Evolutionary conservation across 2,888 invertebrate genomes (phyloP).

Genomic region (Stictocephala bisonia): DNA sequence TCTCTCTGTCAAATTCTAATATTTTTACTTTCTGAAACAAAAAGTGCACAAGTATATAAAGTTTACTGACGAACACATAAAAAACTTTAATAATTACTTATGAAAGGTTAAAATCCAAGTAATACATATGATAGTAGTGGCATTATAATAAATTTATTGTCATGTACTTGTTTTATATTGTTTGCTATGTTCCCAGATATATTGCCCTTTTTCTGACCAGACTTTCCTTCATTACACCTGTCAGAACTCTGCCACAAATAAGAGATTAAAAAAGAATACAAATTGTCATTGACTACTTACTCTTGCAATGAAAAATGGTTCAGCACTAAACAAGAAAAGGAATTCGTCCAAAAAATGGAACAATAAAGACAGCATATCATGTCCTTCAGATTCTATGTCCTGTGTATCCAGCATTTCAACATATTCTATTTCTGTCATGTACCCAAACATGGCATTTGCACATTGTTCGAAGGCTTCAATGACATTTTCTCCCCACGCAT

Average conservation of each 20-base stretch:
- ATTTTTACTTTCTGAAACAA: constrained; percentile 85
- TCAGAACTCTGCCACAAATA: no score
- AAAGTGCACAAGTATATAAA: not conserved
- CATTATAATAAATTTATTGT: no score
- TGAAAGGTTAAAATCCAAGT: not conserved
- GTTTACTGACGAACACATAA: not conserved
- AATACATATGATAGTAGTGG: not conserved
- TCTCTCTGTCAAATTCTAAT: constrained; percentile 84
- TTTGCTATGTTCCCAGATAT: no score
- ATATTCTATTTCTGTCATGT: constrained; percentile 91
- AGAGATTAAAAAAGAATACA: no score
- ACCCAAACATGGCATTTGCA: constrained; percentile 96
- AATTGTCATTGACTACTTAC: constrained; percentile 63
- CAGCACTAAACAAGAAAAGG: constrained; percentile 91
- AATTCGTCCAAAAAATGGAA: constrained; percentile 96
- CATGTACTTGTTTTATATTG: no score
- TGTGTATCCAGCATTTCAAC: constrained; percentile 84
- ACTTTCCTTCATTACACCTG: no score
- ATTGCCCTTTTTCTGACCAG: no score
- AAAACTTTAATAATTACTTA: not conserved
- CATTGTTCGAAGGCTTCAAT: constrained; percentile 95
- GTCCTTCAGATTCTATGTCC: constrained; percentile 87
- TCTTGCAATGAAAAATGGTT: constrained; percentile 83
- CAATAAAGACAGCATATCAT: constrained; percentile 88
- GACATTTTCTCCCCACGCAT: constrained; percentile 90